These are phyloP conservation scores for Pardalotus punctatus DNA, from an alignment of 2,113 vertebrate species.

Conservation along the genomic window DNA sequence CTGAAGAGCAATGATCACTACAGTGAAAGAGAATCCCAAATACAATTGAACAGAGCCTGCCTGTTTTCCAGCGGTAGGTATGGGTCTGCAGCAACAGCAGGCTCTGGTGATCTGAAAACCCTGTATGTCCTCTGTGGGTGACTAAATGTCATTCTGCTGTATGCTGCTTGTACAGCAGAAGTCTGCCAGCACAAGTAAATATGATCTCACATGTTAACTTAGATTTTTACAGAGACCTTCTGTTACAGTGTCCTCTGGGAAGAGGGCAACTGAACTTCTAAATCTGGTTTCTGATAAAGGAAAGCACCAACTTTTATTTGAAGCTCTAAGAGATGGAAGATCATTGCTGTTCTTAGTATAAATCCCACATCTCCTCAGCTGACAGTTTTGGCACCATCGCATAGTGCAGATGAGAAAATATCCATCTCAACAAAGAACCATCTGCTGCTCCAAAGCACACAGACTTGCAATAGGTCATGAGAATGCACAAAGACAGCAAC, in stretches of 20 bases:
- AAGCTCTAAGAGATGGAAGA: not conserved
- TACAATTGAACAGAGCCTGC: not conserved
- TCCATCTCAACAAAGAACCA: not conserved
- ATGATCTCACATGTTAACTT: not conserved
- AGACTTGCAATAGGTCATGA: not conserved
- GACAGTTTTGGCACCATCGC: not conserved
- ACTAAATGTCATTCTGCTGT: not conserved
- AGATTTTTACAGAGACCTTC: not conserved
- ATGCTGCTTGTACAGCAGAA: not conserved
- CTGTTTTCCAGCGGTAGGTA: not conserved
- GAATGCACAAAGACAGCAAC: not conserved
- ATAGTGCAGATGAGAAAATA: not conserved
- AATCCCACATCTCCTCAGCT: not conserved
- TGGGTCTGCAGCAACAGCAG: not conserved
- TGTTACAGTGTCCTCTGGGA: not conserved
- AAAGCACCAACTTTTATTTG: not conserved
- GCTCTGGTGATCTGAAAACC: not conserved
- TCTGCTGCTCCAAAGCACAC: not conserved
- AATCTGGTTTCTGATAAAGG: not conserved
- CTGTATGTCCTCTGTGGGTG: not conserved
- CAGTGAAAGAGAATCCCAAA: not conserved
- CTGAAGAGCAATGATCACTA: not conserved
- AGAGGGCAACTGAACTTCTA: not conserved
- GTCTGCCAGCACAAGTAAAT: not conserved
- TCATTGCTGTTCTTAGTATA: not conserved